Conservation (phyloP, 2,797 vertebrate genomes). For the Sebastes vulpes region DNA sequence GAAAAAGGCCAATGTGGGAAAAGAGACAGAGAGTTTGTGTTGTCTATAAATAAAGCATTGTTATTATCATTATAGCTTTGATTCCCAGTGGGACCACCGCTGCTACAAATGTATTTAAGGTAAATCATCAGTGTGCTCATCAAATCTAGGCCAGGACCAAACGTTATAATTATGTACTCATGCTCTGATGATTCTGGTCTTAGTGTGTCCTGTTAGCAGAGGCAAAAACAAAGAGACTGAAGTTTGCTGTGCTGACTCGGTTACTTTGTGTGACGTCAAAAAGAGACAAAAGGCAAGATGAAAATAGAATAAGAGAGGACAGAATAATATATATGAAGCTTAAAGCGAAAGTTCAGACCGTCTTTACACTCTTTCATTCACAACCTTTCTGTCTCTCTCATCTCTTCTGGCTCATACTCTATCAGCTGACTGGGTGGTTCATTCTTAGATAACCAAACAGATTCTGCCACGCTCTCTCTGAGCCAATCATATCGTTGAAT, state of each 20-base stretch:
- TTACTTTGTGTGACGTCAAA: neutral
- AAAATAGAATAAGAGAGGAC: neutral
- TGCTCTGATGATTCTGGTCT: neutral
- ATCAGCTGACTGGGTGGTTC: no score
- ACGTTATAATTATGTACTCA: conserved; percentile 1
- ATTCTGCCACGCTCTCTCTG: no score
- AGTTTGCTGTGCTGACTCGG: neutral
- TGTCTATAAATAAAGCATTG: neutral
- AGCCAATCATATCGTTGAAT: no score
- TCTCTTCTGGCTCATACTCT: no score
- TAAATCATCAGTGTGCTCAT: neutral
- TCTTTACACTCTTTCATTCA: no score
- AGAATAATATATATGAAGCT: no score
- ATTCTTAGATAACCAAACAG: no score
- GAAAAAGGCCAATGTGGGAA: neutral
- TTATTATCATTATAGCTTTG: neutral
- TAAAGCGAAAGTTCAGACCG: no score
- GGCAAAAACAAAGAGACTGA: neutral
- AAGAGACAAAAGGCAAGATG: neutral
- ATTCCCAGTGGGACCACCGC: neutral
- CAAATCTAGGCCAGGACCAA: neutral
- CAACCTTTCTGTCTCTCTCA: no score
- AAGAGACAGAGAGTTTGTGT: neutral
- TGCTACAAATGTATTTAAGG: neutral
- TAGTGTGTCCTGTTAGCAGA: neutral